Evolutionary conservation across 1,140 invertebrate genomes (phyloP).

Genomic region (Drosophila cardini): DNA sequence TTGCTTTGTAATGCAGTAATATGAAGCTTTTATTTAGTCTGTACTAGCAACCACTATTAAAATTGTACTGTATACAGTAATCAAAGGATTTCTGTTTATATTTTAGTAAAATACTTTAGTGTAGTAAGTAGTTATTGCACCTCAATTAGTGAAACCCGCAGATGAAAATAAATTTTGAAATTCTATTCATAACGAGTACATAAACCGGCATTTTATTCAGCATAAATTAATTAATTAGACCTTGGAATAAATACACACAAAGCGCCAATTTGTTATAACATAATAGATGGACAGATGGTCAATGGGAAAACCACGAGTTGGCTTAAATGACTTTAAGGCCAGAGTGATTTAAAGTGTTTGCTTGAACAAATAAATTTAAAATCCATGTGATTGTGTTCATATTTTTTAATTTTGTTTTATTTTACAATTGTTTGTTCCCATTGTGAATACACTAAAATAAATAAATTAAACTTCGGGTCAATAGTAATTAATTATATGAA

Average conservation of each 20-base stretch:
- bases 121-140: not conserved
- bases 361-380: conserved; percentile 42
- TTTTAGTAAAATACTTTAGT: not conserved
- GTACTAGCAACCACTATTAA: not conserved
- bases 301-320: conserved; percentile 6
- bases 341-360: conserved; percentile 34
- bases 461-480: conserved; percentile 68
- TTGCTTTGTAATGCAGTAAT: no score
- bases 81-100: conserved; percentile 10
- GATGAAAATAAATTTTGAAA: conserved; percentile 25
- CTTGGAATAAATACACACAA: conserved; percentile 24
- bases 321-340: conserved; percentile 35
- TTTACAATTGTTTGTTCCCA: conserved; percentile 27
- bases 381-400: not conserved
- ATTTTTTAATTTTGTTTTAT: not conserved
- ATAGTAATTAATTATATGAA: conserved; percentile 78
- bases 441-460: conserved; percentile 49
- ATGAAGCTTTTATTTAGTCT: no score
- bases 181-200: conserved; percentile 47
- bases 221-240: conserved; percentile 39
- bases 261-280: conserved; percentile 35
- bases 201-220: conserved; percentile 7
- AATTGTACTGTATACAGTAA: not conserved
- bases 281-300: conserved; percentile 3
- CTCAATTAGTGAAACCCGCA: conserved; percentile 40